Base-by-base conservation (phyloP, 2,797 vertebrate species). In the Sebastes matsubarae region DNA sequence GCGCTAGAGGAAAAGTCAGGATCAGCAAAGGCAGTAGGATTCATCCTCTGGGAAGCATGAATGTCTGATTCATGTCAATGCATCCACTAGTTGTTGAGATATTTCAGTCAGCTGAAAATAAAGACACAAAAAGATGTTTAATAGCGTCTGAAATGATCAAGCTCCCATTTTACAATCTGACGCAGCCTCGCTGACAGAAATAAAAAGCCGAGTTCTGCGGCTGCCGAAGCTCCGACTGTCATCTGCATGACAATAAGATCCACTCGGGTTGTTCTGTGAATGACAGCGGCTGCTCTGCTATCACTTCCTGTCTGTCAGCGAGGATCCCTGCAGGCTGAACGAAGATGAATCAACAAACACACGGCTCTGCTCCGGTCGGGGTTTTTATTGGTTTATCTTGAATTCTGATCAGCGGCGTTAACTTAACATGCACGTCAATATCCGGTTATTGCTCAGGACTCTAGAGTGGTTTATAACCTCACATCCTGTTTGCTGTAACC, bases 221-320 rank as follows among this genome's bases (percentile, higher is more conserved):
- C 74, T 73, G 75, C 83, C 9, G 78, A 46, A 68, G 57, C 85
- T 83, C 82, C 22, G 63, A 27, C 78, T 63, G 55, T 81, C 84
- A 63, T 87, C 83, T 86, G 81, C 83, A 72, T 90, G 86, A 88
- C 79, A 88, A 89, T 82, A 38, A 80, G 84, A 86, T 63, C 59
- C 83, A 81, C 67, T 57, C 8, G 69, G 83, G 73, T 81, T 72
- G 78, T 72, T 63, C 54, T 68, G 82, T 88, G 84, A 83, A 68
- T 82, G 86, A 83, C 86, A 72, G 86, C 55, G 54, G 75, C 81
- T 70, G 84, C 80, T 76, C 75, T 58, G 78, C 67, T 64, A 57
- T 83, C 82, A 55, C 76, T 78, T 58, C 58, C 77, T 73, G 82
- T 73, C 83, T 63, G 80, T 88, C 86, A 77, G 77, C 16, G 36